These are phyloP conservation scores for Bufo bufo DNA, from an alignment of 2,113 vertebrate genomes.

Conservation along the genomic window DNA sequence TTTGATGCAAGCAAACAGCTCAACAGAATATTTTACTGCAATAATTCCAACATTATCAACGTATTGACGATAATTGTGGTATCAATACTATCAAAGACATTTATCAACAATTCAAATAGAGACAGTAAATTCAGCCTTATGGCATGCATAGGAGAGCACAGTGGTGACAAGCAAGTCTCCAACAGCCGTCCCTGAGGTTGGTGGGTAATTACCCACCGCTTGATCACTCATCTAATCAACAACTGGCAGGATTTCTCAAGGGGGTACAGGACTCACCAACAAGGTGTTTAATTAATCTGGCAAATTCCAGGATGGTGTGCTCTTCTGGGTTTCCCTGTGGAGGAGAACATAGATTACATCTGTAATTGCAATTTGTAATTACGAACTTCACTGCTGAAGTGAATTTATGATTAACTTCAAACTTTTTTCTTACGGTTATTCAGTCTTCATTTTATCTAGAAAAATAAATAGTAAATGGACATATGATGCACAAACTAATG, in stretches of 20 bases:
- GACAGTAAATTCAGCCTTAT: not conserved
- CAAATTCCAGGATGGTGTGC: slow-evolving; percentile 96
- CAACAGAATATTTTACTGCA: too few relatives aligned
- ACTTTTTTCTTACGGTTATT: not conserved
- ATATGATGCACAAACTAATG: not conserved
- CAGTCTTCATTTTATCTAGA: not conserved
- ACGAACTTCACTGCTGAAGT: not conserved
- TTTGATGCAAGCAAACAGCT: not conserved
- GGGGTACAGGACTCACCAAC: slow-evolving; percentile 83
- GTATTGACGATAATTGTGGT: not conserved
- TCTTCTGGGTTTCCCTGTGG: slow-evolving; percentile 97
- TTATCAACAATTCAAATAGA: not conserved
- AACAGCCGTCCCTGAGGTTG: not conserved
- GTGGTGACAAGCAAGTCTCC: not conserved
- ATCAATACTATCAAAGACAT: not conserved
- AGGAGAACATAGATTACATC: slow-evolving; percentile 51
- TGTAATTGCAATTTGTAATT: slow-evolving; percentile 19
- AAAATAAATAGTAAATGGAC: slow-evolving; percentile 5
- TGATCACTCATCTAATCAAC: slow-evolving; percentile 59
- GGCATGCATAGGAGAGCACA: not conserved
- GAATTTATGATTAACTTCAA: slow-evolving; percentile 8
- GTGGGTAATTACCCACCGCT: slow-evolving; percentile 56
- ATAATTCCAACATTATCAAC: not conserved
- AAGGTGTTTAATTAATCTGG: slow-evolving; percentile 93
- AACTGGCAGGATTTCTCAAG: slow-evolving; percentile 49